phyloP scores from a whole-genome alignment of 2,888 invertebrate genomes.

The Argyresthia goedartella region DNA sequence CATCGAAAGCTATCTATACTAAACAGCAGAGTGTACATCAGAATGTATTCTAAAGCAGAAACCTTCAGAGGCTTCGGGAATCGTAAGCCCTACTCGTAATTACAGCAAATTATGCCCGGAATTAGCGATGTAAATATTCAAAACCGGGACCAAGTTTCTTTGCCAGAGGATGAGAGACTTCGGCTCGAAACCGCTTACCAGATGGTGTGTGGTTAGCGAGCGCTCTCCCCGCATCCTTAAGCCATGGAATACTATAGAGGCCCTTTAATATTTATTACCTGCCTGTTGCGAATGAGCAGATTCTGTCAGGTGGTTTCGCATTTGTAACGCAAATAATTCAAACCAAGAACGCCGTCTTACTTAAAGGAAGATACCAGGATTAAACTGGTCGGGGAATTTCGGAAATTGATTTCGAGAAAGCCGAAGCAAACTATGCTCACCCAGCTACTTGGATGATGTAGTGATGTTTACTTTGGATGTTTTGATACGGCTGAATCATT shows the following conservation, averaged over 20 bases:
- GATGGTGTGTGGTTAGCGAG: background rate
- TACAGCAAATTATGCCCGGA: background rate
- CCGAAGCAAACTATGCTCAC: background rate
- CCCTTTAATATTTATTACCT: constrained; percentile 19
- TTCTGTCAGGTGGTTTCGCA: constrained; percentile 17
- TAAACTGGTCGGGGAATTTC: background rate
- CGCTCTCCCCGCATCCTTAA: background rate
- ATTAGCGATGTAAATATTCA: constrained; percentile 2
- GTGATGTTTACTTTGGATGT: background rate
- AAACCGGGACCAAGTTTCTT: background rate
- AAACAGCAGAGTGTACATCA: too few species aligned
- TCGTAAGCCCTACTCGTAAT: background rate
- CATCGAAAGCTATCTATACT: too few species aligned
- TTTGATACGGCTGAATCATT: background rate
- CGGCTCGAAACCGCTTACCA: background rate
- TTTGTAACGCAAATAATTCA: background rate
- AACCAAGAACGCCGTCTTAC: background rate
- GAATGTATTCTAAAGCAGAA: too few species aligned
- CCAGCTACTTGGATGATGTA: background rate
- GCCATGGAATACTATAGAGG: background rate
- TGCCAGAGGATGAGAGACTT: background rate
- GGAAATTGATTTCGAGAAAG: background rate
- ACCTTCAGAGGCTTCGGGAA: too few species aligned
- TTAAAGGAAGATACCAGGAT: background rate
- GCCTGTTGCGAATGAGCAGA: constrained; percentile 19